Conservation (phyloP, 92 coral and sea anemone species). For the Palythoa grandis region DNA sequence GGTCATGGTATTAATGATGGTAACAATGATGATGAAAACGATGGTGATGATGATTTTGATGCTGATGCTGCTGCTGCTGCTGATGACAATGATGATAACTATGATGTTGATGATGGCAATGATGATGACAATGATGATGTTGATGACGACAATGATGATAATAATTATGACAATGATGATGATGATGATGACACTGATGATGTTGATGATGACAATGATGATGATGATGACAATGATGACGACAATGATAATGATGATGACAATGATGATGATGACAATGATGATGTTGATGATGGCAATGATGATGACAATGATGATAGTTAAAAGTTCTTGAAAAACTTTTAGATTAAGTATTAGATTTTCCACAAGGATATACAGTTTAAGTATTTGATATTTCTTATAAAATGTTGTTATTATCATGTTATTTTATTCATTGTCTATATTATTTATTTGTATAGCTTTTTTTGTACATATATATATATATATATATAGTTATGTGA, state of each 20-base stretch:
- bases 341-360: too few species aligned
- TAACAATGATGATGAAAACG: neutral
- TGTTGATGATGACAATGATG: neutral
- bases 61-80: neutral
- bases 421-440: too few species aligned
- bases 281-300: neutral
- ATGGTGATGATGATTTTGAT: neutral
- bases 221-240: neutral
- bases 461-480: too few species aligned
- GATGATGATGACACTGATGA: neutral
- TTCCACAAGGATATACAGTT: too few species aligned
- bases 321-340: too few species aligned
- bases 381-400: too few species aligned
- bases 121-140: neutral
- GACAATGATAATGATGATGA: too few species aligned
- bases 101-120: neutral
- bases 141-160: neutral
- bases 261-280: neutral
- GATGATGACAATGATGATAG: neutral
- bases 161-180: too few species aligned
- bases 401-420: too few species aligned
- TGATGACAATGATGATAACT: neutral
- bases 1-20: too few species aligned
- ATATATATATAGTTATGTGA: too few species aligned
- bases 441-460: too few species aligned